These are phyloP conservation scores for Podocnemis expansa DNA, from an alignment of 2,113 vertebrate species.

Conservation along the genomic window DNA sequence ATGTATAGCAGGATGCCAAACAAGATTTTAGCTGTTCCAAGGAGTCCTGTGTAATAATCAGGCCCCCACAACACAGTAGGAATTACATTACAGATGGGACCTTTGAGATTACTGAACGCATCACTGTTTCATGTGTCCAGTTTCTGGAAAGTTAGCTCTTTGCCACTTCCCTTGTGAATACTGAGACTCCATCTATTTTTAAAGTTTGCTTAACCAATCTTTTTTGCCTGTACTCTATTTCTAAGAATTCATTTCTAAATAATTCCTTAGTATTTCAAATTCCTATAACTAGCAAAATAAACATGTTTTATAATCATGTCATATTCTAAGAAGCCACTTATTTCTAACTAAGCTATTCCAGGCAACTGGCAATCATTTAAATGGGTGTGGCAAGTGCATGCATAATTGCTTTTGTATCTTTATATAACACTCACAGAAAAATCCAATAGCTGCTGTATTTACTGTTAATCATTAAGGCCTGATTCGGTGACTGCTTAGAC, in stretches of 20 bases:
- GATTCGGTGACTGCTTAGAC: neutral
- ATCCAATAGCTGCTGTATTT: neutral
- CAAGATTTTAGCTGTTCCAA: conserved; percentile 10
- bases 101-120: conserved; percentile 9
- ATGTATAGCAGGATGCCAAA: neutral
- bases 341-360: conserved; percentile 1
- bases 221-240: conserved; percentile 51
- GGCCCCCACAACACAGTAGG: neutral
- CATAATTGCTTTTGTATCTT: neutral
- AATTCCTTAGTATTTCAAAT: conserved; percentile 12
- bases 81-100: conserved; percentile 7
- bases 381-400: neutral
- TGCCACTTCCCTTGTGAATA: conserved; percentile 30
- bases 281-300: conserved; percentile 41
- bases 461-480: neutral
- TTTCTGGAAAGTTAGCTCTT: conserved; percentile 18
- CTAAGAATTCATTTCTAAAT: conserved; percentile 66
- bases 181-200: conserved; percentile 41
- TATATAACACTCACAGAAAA: neutral
- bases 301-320: conserved; percentile 39
- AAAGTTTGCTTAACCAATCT: neutral
- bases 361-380: accelerated
- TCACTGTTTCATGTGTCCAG: neutral
- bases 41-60: conserved; percentile 6
- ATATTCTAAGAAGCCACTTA: conserved; percentile 34